phyloP scores from a whole-genome alignment of 2,888 invertebrate species.

The Drosophila testacea region DNA sequence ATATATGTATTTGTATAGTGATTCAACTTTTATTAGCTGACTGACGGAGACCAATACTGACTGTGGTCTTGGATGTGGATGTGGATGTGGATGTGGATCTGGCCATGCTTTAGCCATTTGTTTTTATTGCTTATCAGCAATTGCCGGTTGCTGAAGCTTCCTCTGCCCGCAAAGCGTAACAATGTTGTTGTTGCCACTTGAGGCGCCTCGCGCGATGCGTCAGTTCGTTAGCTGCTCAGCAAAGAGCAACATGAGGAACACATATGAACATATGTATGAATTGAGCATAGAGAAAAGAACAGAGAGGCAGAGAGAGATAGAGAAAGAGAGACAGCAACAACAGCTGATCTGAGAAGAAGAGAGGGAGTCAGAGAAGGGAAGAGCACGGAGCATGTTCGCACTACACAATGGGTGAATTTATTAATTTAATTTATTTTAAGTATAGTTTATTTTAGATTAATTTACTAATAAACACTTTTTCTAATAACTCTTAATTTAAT shows the following conservation, averaged over 20 bases:
- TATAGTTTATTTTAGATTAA: background rate
- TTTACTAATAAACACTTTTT: background rate
- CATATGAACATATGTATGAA: conserved; percentile 6
- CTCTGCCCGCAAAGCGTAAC: conserved; percentile 52
- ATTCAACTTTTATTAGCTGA: conserved; percentile 41
- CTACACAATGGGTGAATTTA: background rate
- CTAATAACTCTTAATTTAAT: too few species aligned
- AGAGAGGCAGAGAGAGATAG: background rate
- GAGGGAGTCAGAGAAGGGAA: background rate
- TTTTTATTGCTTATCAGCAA: conserved; percentile 76
- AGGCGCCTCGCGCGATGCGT: conserved; percentile 48
- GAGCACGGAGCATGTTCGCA: background rate
- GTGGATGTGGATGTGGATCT: conserved; percentile 11
- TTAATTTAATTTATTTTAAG: background rate
- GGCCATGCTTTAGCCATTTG: conserved; percentile 67
- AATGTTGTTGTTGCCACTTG: conserved; percentile 56
- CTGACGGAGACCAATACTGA: conserved; percentile 28
- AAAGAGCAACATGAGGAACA: conserved; percentile 25
- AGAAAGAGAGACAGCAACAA: background rate
- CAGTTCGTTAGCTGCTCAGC: conserved; percentile 66
- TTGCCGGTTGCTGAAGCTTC: conserved; percentile 48
- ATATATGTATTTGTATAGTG: conserved; percentile 5
- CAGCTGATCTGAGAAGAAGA: background rate
- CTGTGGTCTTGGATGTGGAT: background rate
- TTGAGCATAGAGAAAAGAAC: background rate